Percentiles rank a stretch among this genome's conserved stretches.
phyloP scores from a whole-genome alignment of 2,113 vertebrate genomes.

The Crotalus horridus region DNA sequence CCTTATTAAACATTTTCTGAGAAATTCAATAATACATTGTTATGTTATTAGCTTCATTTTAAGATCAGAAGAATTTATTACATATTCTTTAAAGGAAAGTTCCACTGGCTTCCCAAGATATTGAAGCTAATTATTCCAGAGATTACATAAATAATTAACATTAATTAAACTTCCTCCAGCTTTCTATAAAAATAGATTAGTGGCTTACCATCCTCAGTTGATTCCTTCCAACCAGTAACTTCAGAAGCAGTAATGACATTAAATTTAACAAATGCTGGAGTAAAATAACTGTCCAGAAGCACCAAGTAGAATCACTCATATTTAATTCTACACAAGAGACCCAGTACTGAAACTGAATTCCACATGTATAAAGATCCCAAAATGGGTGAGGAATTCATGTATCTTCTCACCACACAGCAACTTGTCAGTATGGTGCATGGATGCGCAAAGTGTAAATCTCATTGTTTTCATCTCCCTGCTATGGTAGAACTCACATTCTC shows the following conservation, averaged over 20 bases:
- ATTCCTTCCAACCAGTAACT: not conserved
- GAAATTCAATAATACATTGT: not conserved
- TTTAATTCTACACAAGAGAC: not conserved
- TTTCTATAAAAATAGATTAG: not conserved
- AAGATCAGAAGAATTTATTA: not conserved
- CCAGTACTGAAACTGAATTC: not conserved
- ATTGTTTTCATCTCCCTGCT: not conserved
- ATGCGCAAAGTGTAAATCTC: not conserved
- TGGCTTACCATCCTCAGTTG: not conserved
- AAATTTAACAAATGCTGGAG: not conserved
- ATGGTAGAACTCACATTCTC: not conserved
- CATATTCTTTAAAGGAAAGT: not conserved
- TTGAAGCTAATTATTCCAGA: not conserved
- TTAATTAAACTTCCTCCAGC: not conserved
- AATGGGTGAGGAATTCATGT: not conserved
- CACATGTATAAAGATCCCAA: not conserved
- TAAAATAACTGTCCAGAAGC: not conserved
- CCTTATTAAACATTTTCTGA: not conserved
- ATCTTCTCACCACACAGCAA: not conserved
- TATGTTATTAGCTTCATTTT: not conserved
- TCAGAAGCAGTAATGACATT: not conserved
- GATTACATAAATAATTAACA: not conserved
- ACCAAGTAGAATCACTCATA: not conserved
- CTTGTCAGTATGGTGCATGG: not conserved
- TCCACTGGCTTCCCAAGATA: not conserved